Evolutionary conservation across 2,113 vertebrate species (phyloP).

Genomic region (Nothoprocta pentlandii): DNA sequence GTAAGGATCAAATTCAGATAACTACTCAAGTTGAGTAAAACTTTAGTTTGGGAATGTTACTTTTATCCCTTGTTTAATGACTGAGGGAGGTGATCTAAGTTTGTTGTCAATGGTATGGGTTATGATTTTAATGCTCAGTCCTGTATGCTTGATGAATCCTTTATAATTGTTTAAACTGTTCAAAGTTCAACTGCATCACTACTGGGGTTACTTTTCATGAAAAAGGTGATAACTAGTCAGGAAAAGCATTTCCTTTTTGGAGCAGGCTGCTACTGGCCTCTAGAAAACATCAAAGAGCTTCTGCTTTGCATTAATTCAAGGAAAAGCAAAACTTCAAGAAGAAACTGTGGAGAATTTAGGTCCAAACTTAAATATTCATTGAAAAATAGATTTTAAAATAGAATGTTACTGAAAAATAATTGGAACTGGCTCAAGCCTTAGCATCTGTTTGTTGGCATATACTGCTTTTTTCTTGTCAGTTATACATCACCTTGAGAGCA

Average conservation of each 20-base stretch:
- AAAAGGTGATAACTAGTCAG: not conserved
- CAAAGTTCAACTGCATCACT: not conserved
- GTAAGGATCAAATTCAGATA: not conserved
- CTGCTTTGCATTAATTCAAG: not conserved
- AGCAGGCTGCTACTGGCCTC: not conserved
- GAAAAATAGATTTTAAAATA: not conserved
- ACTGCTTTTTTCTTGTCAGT: not conserved
- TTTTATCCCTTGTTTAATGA: not conserved
- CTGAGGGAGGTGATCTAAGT: not conserved
- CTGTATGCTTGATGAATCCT: not conserved
- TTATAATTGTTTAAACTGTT: not conserved
- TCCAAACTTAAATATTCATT: not conserved
- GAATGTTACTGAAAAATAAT: not conserved
- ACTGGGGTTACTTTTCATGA: not conserved
- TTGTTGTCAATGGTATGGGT: not conserved
- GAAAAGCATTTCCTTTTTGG: not conserved
- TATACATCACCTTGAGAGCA: not conserved
- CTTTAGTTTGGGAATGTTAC: not conserved
- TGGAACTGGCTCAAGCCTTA: not conserved
- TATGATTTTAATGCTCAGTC: not conserved
- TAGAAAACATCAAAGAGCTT: not conserved
- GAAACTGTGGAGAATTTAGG: not conserved
- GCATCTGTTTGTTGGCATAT: not conserved
- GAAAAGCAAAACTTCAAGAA: not conserved
- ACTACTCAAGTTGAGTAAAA: not conserved